Conservation (phyloP, 2,113 vertebrate species). For the Neopipo cinnamomea region DNA sequence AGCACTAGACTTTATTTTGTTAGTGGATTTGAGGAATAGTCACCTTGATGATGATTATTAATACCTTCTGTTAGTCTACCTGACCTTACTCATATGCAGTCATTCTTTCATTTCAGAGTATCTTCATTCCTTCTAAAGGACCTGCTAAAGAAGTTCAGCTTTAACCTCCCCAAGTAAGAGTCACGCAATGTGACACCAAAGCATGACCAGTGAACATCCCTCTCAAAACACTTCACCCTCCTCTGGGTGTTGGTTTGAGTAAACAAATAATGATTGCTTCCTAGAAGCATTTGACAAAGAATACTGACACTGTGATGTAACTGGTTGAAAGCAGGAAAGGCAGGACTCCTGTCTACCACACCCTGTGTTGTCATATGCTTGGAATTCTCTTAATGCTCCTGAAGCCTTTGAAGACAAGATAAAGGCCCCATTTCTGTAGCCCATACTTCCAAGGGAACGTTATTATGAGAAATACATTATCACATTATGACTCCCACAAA, state of each 20-base stretch:
- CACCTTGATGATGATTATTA: neutral
- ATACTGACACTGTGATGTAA: neutral
- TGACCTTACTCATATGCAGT: neutral
- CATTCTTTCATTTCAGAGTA: neutral
- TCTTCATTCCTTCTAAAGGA: neutral
- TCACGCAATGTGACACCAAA: neutral
- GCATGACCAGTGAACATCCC: neutral
- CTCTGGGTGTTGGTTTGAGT: conserved; percentile 16
- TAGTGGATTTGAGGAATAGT: neutral
- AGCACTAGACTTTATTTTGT: neutral
- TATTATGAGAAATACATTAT: neutral
- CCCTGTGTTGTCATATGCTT: neutral
- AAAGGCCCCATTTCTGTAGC: neutral
- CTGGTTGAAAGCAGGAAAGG: neutral
- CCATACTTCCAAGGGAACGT: neutral
- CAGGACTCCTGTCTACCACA: conserved; percentile 1
- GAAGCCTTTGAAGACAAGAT: neutral
- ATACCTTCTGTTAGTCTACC: neutral
- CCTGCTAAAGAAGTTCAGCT: neutral
- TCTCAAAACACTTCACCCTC: neutral
- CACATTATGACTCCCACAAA: neutral
- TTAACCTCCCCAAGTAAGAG: neutral
- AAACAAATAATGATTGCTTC: neutral
- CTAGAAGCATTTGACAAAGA: neutral
- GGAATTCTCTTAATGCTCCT: neutral